Evolutionary conservation across 2,888 invertebrate species (phyloP).

Genomic region (Iselma pallidipennis): DNA sequence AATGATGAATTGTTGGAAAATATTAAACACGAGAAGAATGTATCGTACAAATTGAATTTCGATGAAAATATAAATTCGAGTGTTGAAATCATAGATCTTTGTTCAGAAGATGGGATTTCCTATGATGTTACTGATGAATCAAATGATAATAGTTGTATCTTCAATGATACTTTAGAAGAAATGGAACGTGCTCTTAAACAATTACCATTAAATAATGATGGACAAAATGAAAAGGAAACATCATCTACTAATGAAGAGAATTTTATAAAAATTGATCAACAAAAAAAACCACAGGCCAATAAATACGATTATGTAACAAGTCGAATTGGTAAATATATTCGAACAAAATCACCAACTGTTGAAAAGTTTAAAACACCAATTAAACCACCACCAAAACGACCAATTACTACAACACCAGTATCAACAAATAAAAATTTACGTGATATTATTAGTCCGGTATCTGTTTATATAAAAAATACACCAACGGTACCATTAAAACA

Average conservation of each 20-base stretch:
- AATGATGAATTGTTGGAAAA: too few species aligned
- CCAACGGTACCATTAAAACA: conserved; percentile 15
- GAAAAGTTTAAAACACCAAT: conserved; percentile 17
- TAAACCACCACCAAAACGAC: conserved; percentile 6
- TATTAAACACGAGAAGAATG: too few species aligned
- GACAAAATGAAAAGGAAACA: too few species aligned
- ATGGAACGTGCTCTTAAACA: conserved; percentile 22
- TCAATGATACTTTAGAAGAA: conserved; percentile 29
- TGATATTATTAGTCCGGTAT: conserved; percentile 15
- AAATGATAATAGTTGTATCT: neutral
- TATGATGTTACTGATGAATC: neutral
- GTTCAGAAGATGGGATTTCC: neutral
- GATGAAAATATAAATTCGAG: neutral
- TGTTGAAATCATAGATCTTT: neutral
- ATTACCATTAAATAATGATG: neutral
- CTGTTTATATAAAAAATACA: conserved; percentile 28
- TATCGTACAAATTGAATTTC: too few species aligned
- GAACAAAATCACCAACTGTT: conserved; percentile 1
- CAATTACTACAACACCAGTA: conserved; percentile 2
- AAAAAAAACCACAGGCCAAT: neutral
- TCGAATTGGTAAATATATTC: conserved; percentile 21
- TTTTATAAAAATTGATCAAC: neutral
- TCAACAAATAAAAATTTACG: neutral
- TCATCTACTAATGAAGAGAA: neutral
- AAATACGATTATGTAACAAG: conserved; percentile 18